phyloP scores from a whole-genome alignment of 2,797 vertebrate genomes.

The Microctenopoma stevenorrisi region DNA sequence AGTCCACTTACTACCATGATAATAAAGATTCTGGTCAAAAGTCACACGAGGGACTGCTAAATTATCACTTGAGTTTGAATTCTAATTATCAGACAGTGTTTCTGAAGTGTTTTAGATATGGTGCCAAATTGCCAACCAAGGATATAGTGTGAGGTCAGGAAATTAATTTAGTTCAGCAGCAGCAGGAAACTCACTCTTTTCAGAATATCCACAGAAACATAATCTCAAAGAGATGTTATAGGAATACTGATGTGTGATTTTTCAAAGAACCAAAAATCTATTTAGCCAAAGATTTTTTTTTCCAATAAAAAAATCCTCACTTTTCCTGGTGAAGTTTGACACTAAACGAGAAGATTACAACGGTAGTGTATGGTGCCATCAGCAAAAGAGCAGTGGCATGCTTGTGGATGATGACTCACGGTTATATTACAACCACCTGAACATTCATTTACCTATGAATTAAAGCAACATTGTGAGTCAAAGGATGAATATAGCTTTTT shows the following conservation, averaged over 20 bases:
- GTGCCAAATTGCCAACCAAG: conserved; percentile 78
- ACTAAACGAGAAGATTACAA: background rate
- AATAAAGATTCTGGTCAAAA: conserved; percentile 73
- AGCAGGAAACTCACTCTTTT: conserved; percentile 50
- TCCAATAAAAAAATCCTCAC: background rate
- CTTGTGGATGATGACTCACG: background rate
- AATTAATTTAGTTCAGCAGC: conserved; percentile 75
- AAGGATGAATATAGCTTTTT: background rate
- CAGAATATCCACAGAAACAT: conserved; percentile 22
- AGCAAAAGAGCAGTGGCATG: background rate
- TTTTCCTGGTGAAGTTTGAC: background rate
- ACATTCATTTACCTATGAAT: background rate
- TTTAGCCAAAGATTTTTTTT: background rate
- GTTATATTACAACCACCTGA: background rate
- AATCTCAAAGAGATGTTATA: conserved; percentile 21
- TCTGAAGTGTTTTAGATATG: conserved; percentile 73
- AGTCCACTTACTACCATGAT: conserved; percentile 43
- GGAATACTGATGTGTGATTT: conserved; percentile 35
- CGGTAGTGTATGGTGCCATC: background rate
- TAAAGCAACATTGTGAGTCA: background rate
- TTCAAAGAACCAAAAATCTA: conserved; percentile 2
- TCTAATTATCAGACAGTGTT: conserved; percentile 80
- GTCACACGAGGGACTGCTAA: conserved; percentile 70
- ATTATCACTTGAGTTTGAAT: conserved; percentile 78
- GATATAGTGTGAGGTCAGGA: conserved; percentile 73